These are phyloP conservation scores for Enteromius argenteus DNA, from an alignment of 2,797 vertebrate species.

Conservation along the genomic window DNA sequence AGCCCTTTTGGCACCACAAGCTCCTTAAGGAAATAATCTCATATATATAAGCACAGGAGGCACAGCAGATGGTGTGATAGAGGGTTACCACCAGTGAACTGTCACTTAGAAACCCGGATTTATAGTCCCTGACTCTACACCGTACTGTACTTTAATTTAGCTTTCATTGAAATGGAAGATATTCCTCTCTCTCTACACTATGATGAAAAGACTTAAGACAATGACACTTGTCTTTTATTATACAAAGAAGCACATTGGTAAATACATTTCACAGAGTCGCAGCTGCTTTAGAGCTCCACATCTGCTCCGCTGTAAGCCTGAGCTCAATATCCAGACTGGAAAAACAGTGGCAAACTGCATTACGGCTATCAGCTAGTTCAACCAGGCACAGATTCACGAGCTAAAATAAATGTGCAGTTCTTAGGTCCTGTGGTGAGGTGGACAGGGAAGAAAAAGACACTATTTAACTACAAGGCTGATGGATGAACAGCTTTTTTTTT, in stretches of 20 bases:
- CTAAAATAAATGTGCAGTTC: constrained; percentile 21
- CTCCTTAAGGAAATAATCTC: constrained; percentile 74
- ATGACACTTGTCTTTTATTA: constrained; percentile 39
- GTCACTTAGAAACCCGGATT: constrained; percentile 47
- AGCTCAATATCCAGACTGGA: constrained; percentile 26
- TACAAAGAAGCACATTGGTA: constrained; percentile 21
- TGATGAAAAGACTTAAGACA: constrained; percentile 43
- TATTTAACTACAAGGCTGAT: constrained; percentile 50
- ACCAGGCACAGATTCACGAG: constrained; percentile 12
- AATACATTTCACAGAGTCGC: constrained; percentile 27
- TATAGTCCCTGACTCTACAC: constrained; percentile 33
- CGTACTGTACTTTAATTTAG: constrained; percentile 27
- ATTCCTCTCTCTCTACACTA: constrained; percentile 17
- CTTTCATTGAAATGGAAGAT: constrained; percentile 18
- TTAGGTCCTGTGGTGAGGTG: constrained; percentile 24
- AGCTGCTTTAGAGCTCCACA: constrained; percentile 30
- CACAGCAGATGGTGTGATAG: constrained; percentile 75
- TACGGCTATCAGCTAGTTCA: neutral
- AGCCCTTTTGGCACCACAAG: constrained; percentile 71
- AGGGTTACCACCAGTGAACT: constrained; percentile 54
- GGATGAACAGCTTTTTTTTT: constrained; percentile 43
- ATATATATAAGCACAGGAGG: constrained; percentile 66
- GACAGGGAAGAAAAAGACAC: constrained; percentile 52
- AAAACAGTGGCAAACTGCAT: constrained; percentile 18
- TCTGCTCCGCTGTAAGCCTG: constrained; percentile 29